Evolutionary conservation across 92 coral and sea anemone genomes (phyloP).

Genomic region (Actinostola sp.): DNA sequence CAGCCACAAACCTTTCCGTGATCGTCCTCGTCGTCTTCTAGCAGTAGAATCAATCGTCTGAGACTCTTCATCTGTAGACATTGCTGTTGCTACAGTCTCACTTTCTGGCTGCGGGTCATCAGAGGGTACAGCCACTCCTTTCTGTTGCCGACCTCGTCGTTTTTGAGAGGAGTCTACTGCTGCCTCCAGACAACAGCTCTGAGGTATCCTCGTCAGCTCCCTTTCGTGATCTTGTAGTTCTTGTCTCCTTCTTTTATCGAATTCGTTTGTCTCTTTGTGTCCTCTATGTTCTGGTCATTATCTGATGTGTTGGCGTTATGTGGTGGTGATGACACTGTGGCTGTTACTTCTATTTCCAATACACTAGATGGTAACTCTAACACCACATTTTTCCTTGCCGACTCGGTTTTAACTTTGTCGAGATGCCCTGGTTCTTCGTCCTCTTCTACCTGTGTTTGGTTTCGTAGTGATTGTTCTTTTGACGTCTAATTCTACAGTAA

Average conservation of each 20-base stretch:
- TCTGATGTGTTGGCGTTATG: not conserved
- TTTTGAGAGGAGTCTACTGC: not conserved
- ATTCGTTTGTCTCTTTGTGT: too few species aligned
- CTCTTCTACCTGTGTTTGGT: not conserved
- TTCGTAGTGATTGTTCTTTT: not conserved
- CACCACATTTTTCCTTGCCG: conserved; percentile 3
- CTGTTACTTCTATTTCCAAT: conserved; percentile 9
- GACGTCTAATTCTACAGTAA: not conserved
- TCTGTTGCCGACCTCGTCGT: conserved; percentile 20
- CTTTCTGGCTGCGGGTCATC: not conserved
- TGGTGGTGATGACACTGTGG: not conserved
- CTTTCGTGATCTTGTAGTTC: conserved; percentile 13
- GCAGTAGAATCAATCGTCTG: not conserved
- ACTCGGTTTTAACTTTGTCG: not conserved
- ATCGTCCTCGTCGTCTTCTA: conserved; percentile 19
- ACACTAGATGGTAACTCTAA: conserved; percentile 10
- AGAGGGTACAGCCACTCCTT: not conserved
- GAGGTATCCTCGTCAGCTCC: conserved; percentile 4
- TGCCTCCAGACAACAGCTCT: not conserved
- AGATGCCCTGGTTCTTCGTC: not conserved
- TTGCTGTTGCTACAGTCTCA: not conserved
- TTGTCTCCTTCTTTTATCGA: too few species aligned
- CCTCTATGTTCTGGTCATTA: too few species aligned
- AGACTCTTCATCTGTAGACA: not conserved
- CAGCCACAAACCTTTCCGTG: conserved; percentile 37